These are phyloP conservation scores for Cladorhizidae sp. DNA, from an alignment of 37 sponge, comb jelly and placozoan genomes.

Conservation along the genomic window DNA sequence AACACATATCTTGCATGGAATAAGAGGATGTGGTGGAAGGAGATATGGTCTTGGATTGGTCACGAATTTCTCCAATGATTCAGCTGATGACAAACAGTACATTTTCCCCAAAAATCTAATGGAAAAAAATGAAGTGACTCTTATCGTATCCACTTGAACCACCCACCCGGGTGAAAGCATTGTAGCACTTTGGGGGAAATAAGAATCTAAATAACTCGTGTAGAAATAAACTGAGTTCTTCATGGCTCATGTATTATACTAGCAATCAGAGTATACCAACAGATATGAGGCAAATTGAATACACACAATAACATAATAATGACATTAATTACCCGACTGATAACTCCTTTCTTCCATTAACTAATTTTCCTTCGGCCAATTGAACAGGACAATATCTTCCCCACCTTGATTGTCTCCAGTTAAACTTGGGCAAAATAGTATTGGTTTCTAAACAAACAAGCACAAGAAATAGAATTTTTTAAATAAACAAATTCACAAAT, in stretches of 20 bases:
- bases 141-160: no score
- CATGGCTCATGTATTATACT: no score
- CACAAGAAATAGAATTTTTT: no score
- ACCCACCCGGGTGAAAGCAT: no score
- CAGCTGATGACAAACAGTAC: conserved; percentile 90
- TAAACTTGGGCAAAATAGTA: conserved; percentile 66
- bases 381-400: conserved; percentile 89
- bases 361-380: conserved; percentile 82
- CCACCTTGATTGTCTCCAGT: conserved; percentile 92
- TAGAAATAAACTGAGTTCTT: no score
- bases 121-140: neutral
- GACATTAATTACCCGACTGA: conserved; percentile 66
- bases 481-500: no score
- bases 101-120: conserved; percentile 92
- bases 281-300: neutral
- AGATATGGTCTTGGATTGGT: conserved; percentile 78
- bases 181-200: no score
- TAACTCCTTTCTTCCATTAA: conserved; percentile 77
- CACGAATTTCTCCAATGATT: conserved; percentile 77
- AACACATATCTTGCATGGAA: conserved; percentile 92
- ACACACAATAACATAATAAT: neutral
- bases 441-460: no score
- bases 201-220: no score
- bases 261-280: no score
- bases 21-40: conserved; percentile 84